Percentiles rank a stretch among this genome's conserved stretches.
Evolutionary conservation across 2,113 vertebrate genomes (phyloP).

Genomic region (Physeter macrocephalus): DNA sequence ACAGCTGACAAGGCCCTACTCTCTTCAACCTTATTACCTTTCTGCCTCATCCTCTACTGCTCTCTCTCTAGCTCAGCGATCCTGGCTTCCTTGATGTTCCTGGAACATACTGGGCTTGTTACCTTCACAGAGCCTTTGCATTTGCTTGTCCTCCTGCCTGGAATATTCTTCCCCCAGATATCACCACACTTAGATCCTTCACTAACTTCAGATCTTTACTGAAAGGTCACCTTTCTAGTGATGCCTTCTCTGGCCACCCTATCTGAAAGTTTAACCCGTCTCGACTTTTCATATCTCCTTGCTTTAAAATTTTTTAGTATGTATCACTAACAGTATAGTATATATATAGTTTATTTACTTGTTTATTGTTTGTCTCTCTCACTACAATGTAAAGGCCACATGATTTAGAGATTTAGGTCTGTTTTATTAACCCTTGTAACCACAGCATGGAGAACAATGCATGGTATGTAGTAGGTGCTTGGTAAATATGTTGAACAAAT

Average conservation of each 20-base stretch:
- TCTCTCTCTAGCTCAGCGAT: not conserved
- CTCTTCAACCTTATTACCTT: not conserved
- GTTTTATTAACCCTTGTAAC: not conserved
- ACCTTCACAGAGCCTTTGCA: not conserved
- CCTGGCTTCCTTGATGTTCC: not conserved
- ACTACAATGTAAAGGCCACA: not conserved
- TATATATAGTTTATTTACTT: not conserved
- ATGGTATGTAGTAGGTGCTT: not conserved
- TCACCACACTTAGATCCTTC: not conserved
- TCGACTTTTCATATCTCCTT: not conserved
- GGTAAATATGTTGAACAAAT: not conserved
- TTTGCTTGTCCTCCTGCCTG: not conserved
- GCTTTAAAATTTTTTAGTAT: not conserved
- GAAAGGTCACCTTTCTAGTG: not conserved
- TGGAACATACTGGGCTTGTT: not conserved
- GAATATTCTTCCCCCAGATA: not conserved
- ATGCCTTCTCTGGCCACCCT: not conserved
- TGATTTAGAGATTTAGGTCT: not conserved
- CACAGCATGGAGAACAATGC: not conserved
- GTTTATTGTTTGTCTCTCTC: not conserved
- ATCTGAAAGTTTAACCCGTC: not conserved
- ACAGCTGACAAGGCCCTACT: not conserved
- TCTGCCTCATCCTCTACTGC: not conserved
- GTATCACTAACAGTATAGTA: not conserved
- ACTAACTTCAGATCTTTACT: not conserved